These are phyloP conservation scores for Trichogramma pretiosum DNA, from an alignment of 1,140 invertebrate genomes.

Conservation along the genomic window DNA sequence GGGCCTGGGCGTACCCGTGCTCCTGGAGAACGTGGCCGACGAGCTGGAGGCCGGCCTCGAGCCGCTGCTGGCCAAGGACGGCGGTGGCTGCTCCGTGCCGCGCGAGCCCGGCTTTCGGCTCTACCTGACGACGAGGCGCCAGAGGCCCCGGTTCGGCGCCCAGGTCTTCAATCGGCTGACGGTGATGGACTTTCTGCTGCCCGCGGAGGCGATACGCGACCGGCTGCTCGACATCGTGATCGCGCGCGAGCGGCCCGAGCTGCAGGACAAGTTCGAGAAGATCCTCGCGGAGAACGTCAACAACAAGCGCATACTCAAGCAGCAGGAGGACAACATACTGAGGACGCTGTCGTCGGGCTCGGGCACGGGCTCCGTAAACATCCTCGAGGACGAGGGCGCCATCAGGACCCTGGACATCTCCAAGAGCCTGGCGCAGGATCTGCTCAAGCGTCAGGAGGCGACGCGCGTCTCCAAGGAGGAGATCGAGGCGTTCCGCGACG, in stretches of 20 bases:
- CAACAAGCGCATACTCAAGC: constrained; percentile 55
- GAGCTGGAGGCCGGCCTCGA: constrained; percentile 51
- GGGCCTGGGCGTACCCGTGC: constrained; percentile 51
- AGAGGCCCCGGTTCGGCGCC: constrained; percentile 52
- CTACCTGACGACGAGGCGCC: constrained; percentile 31
- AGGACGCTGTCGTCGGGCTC: constrained; percentile 54
- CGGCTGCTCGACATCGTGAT: constrained; percentile 61
- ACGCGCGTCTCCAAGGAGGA: constrained; percentile 32
- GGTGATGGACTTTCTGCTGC: constrained; percentile 63
- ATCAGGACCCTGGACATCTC: constrained; percentile 59
- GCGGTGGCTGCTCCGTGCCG: constrained; percentile 47
- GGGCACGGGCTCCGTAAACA: constrained; percentile 55
- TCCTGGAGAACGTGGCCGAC: constrained; percentile 55
- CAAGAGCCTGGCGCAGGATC: constrained; percentile 53
- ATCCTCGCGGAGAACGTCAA: constrained; percentile 53
- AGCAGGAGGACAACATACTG: constrained; percentile 64
- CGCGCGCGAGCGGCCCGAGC: constrained; percentile 56
- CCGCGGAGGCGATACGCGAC: constrained; percentile 56
- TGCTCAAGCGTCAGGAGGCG: constrained; percentile 52
- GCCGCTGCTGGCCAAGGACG: constrained; percentile 50
- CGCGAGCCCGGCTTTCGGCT: constrained; percentile 38
- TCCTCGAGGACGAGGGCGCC: constrained; percentile 65
- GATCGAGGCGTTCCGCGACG: constrained; percentile 50
- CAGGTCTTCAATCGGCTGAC: constrained; percentile 57
- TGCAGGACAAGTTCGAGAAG: constrained; percentile 60